phyloP scores from a whole-genome alignment of 1,140 invertebrate genomes.

The Atopsyche davidsoni region DNA sequence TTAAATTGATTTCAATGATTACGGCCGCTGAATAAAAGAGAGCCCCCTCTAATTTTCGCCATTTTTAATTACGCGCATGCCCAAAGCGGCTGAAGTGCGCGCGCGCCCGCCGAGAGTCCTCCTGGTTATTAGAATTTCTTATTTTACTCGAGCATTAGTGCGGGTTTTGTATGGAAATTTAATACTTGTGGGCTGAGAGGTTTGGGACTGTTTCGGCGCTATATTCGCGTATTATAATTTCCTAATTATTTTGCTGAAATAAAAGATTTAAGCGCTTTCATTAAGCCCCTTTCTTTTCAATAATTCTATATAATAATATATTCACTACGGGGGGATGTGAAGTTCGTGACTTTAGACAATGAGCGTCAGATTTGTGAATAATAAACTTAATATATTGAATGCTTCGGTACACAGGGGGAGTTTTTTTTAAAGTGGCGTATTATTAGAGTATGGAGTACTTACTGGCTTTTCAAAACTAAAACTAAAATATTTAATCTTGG shows the following conservation, averaged over 20 bases:
- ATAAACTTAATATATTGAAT: slow-evolving; percentile 20
- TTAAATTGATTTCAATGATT: slow-evolving; percentile 3
- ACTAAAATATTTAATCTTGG: too few relatives aligned
- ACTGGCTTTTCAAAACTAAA: too few relatives aligned
- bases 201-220: too few relatives aligned
- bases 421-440: slow-evolving; percentile 3
- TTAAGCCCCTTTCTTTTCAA: slow-evolving; percentile 4
- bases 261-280: slow-evolving; percentile 3
- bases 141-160: too few relatives aligned
- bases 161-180: too few relatives aligned
- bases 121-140: too few relatives aligned
- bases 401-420: not conserved
- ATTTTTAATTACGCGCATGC: slow-evolving; percentile 7
- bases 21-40: slow-evolving; percentile 9
- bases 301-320: slow-evolving; percentile 13
- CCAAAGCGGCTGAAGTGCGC: slow-evolving; percentile 8
- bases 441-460: too few relatives aligned
- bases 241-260: slow-evolving; percentile 5
- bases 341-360: slow-evolving; percentile 31
- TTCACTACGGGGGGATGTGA: slow-evolving; percentile 12
- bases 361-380: slow-evolving; percentile 23
- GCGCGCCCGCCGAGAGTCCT: too few relatives aligned
- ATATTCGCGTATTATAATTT: too few relatives aligned
- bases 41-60: slow-evolving; percentile 6
- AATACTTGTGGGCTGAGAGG: too few relatives aligned